Evolutionary conservation across 2,113 vertebrate species (phyloP).

Genomic region (Trochalopteron elliotii): DNA sequence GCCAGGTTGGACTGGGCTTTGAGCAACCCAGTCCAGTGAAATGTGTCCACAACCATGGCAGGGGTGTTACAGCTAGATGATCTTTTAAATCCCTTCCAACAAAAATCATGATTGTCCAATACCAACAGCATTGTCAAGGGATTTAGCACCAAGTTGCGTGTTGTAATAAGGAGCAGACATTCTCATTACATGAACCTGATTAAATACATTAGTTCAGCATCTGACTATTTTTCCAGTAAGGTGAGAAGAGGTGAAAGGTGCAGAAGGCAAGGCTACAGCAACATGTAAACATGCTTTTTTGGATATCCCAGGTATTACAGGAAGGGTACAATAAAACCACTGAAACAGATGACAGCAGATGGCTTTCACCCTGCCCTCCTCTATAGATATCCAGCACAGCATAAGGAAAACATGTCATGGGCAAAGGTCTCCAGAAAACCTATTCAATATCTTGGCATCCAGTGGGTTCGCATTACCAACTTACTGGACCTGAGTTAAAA

Average conservation of each 20-base stretch:
- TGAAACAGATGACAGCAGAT: neutral
- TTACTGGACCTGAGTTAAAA: neutral
- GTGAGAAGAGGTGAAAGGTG: neutral
- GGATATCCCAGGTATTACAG: neutral
- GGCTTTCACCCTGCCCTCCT: neutral
- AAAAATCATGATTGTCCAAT: neutral
- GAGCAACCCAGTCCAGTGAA: neutral
- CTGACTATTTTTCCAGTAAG: neutral
- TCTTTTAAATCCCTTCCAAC: neutral
- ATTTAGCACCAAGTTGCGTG: neutral
- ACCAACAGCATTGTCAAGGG: neutral
- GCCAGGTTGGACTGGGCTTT: neutral
- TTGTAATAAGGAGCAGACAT: neutral
- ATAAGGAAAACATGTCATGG: neutral
- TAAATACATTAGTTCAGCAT: neutral
- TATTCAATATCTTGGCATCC: neutral
- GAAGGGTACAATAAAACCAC: rapidly evolving
- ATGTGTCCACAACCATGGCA: neutral
- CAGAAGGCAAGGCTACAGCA: neutral
- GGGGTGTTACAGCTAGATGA: neutral
- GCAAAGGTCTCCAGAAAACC: neutral
- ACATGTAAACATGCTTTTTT: neutral
- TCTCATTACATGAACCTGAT: neutral
- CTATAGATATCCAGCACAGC: neutral
- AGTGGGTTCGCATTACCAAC: neutral